These are phyloP conservation scores for Biston stratarius DNA, from an alignment of 2,888 invertebrate species.

Conservation along the genomic window DNA sequence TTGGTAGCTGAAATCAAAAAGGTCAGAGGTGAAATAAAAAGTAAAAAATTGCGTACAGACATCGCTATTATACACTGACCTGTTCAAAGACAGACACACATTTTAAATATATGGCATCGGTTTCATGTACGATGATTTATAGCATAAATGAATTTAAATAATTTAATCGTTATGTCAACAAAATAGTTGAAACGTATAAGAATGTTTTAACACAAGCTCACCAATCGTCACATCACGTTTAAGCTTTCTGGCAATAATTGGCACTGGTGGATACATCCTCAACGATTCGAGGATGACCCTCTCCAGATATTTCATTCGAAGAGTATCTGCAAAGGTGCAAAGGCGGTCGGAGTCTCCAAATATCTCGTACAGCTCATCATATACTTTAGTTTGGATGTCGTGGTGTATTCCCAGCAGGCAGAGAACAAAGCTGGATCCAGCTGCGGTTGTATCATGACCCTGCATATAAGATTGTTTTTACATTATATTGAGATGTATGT, in stretches of 20 bases:
- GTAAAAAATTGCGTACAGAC: not conserved
- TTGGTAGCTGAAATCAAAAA: constrained; percentile 82
- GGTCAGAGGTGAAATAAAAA: not conserved
- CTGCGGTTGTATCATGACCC: constrained; percentile 86
- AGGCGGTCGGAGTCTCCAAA: constrained; percentile 93
- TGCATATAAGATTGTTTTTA: constrained; percentile 41
- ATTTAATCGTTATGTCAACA: too few relatives aligned
- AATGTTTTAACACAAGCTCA: constrained; percentile 54
- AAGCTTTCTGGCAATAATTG: constrained; percentile 90
- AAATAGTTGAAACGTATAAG: not conserved
- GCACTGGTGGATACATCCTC: constrained; percentile 93
- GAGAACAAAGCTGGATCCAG: constrained; percentile 95
- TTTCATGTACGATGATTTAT: too few relatives aligned
- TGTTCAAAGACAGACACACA: too few relatives aligned
- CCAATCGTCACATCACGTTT: constrained; percentile 90
- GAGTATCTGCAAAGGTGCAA: constrained; percentile 91
- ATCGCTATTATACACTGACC: too few relatives aligned
- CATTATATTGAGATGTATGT: not conserved
- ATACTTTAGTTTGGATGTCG: constrained; percentile 91
- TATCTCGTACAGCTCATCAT: constrained; percentile 91
- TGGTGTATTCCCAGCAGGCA: constrained; percentile 93
- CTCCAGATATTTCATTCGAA: constrained; percentile 93
- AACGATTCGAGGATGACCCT: constrained; percentile 92
- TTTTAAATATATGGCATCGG: too few relatives aligned
- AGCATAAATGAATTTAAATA: too few relatives aligned